Evolutionary conservation across 2,113 vertebrate species (phyloP), one percentile per base, ranked within the genome.

Genomic region (Lynx canadensis): DNA sequence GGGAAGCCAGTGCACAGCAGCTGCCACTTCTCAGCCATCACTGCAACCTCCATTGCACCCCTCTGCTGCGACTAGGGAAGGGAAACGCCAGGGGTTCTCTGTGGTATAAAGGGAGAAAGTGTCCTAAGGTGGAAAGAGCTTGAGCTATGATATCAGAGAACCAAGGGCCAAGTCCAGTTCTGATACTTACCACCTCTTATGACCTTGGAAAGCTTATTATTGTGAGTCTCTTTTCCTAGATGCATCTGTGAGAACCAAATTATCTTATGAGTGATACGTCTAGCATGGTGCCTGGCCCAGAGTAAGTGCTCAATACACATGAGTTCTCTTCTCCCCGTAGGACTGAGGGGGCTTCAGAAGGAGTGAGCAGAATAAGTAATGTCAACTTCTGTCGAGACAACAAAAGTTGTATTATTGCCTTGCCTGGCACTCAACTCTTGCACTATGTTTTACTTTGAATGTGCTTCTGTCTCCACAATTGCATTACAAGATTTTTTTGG

Each of bases 151-250:
- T 71, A 0, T 57, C 45, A 80, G 68, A 79, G 36, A 92, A 69
- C 27, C 18, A 21, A 1, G 21, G 63, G 23, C 50, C 55, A 15
- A 33, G 38, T 96, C 41, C 15, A 45, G 18, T 63, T 95, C 33
- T 93, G 29, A 50, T 11, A 52, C 33, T 69, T 76, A n/a, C 5
- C 29, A 63, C 19, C 74, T 90, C 10, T 19, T 25, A 31, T 45
- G 27, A 50, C 19, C 15, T 88, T 74, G n/a, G 31, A 36, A 80
- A 74, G 12, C 31, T 31, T 21, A 80, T 57, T 91, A 88, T 21
- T 74, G 13, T 57, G 29, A 82, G 21, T 76, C 45, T 93, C 63
- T 80, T 88, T 93, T 95, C 27, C 65, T 94, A 74, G 95, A 93
- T 29, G 25, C 12, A 79, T 41, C 38, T 11, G 41, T 45, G 55